These are phyloP conservation scores for Danionella dracula DNA, from an alignment of 2,797 vertebrate genomes.

Conservation along the genomic window DNA sequence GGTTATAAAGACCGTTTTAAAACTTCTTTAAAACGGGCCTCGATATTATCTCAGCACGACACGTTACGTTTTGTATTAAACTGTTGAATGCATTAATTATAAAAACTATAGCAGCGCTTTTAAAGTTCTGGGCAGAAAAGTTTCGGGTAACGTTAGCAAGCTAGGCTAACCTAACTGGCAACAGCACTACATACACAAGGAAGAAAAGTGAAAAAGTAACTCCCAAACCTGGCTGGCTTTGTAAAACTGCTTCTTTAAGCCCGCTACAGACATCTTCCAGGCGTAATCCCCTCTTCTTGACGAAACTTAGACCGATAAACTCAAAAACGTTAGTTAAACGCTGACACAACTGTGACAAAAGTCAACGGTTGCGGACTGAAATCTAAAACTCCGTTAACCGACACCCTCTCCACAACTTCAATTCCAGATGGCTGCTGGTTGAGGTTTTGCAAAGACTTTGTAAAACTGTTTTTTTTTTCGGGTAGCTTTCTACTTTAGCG, in stretches of 20 bases:
- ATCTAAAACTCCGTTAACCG: conserved; percentile 26
- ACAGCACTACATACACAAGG: conserved; percentile 5
- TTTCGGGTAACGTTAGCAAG: conserved; percentile 19
- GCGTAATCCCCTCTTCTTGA: conserved; percentile 42
- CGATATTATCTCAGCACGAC: too few relatives aligned
- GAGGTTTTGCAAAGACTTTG: not conserved
- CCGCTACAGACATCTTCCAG: conserved; percentile 89
- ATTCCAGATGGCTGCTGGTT: not conserved
- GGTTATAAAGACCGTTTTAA: too few relatives aligned
- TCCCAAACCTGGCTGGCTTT: conserved; percentile 92
- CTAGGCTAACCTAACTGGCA: conserved; percentile 31
- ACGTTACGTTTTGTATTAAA: too few relatives aligned
- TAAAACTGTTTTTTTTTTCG: not conserved
- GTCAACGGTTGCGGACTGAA: conserved; percentile 28
- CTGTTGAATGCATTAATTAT: not conserved
- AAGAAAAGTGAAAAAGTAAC: conserved; percentile 39
- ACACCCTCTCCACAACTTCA: conserved; percentile 3
- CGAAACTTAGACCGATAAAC: not conserved
- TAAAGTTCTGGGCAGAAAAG: not conserved
- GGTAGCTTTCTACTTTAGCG: not conserved
- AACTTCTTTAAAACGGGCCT: too few relatives aligned
- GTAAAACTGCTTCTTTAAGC: conserved; percentile 97
- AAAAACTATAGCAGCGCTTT: not conserved
- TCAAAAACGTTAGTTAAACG: not conserved
- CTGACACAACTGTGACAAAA: conserved; percentile 21